Evolutionary conservation across 2,888 invertebrate genomes (phyloP).

Genomic region (Argyresthia goedartella): DNA sequence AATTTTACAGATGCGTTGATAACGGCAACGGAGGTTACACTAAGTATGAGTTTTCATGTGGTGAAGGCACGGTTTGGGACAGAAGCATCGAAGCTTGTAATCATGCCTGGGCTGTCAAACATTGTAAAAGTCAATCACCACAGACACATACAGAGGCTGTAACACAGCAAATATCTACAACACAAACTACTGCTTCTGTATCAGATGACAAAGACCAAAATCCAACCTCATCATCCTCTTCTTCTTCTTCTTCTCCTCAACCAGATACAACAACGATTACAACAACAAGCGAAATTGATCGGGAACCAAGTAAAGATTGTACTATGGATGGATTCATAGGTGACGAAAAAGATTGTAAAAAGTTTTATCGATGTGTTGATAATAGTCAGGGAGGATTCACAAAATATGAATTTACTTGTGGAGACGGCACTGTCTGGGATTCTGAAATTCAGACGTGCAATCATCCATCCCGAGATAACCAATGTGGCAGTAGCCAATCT

Average conservation of each 20-base stretch:
- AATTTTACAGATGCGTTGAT: conserved; percentile 82
- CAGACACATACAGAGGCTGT: background rate
- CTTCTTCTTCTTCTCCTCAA: background rate
- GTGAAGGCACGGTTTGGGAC: conserved; percentile 85
- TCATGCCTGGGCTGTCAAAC: conserved; percentile 68
- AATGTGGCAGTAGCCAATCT: background rate
- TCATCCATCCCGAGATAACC: conserved; percentile 10
- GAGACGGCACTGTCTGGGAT: conserved; percentile 81
- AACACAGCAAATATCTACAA: conserved; percentile 10
- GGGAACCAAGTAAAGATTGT: conserved; percentile 31
- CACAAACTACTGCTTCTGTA: background rate
- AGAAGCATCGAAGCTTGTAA: conserved; percentile 76
- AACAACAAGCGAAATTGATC: background rate
- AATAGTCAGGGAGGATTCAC: conserved; percentile 69
- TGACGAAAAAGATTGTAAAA: conserved; percentile 75
- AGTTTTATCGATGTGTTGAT: conserved; percentile 80
- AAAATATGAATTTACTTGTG: conserved; percentile 79
- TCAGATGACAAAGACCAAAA: background rate
- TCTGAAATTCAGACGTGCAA: conserved; percentile 29
- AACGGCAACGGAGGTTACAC: conserved; percentile 71
- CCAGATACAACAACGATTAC: conserved; percentile 2
- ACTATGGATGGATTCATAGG: conserved; percentile 76
- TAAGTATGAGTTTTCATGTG: conserved; percentile 80
- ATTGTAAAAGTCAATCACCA: conserved; percentile 23
- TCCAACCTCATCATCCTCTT: background rate